Conservation (phyloP, 1,140 invertebrate genomes). For the Marisa cornuarietis region DNA sequence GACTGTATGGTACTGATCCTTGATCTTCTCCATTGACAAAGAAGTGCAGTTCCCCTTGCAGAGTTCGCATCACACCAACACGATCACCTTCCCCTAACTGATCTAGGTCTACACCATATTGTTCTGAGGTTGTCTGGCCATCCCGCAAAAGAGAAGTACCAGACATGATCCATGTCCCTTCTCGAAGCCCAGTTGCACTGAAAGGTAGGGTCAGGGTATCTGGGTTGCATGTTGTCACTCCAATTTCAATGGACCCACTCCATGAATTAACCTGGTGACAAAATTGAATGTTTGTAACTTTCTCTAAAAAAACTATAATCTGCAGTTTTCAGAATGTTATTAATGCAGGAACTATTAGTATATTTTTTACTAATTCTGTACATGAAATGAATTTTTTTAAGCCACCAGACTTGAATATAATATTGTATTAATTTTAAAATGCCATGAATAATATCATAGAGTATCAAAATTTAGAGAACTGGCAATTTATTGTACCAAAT, state of each 20-base stretch:
- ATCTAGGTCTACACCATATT: conserved; percentile 83
- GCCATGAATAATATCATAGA: too few species aligned
- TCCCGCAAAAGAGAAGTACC: conserved; percentile 85
- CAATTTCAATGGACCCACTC: conserved; percentile 93
- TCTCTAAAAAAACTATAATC: neutral
- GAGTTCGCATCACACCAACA: conserved; percentile 58
- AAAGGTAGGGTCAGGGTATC: conserved; percentile 81
- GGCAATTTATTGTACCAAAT: too few species aligned
- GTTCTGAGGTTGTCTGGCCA: conserved; percentile 80
- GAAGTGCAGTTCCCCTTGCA: conserved; percentile 83
- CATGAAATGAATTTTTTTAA: neutral
- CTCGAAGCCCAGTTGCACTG: conserved; percentile 83
- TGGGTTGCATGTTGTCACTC: conserved; percentile 86
- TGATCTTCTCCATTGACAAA: conserved; percentile 89
- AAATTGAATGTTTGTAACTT: neutral
- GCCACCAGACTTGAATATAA: too few species aligned
- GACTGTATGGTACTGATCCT: conserved; percentile 81
- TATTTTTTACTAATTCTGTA: neutral
- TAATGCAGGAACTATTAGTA: neutral
- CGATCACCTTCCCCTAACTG: conserved; percentile 85
- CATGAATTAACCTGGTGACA: conserved; percentile 70
- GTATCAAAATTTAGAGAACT: too few species aligned
- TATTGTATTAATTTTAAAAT: too few species aligned
- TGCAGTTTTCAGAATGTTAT: neutral
- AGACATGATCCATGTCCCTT: conserved; percentile 91